Conservation (phyloP, 2,797 vertebrate genomes). For the Liasis olivaceus region DNA sequence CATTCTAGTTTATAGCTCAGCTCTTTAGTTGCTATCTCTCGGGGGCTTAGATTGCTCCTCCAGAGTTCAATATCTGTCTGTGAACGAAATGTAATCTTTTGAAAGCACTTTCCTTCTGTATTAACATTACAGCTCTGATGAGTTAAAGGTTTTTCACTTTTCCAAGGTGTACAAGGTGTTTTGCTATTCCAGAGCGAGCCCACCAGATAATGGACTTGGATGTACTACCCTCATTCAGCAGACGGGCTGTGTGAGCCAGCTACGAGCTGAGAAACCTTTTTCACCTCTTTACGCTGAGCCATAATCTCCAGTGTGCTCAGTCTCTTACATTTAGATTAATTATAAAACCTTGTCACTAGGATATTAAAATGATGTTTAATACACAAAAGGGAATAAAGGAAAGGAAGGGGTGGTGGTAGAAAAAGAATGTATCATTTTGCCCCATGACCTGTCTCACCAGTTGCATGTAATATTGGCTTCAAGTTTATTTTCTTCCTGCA, state of each 20-base stretch:
- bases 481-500: neutral
- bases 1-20: constrained; percentile 77
- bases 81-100: constrained; percentile 78
- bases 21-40: constrained; percentile 80
- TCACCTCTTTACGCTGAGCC: constrained; percentile 63
- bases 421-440: constrained; percentile 72
- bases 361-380: constrained; percentile 83
- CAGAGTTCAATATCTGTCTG: constrained; percentile 78
- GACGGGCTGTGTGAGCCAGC: neutral
- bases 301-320: constrained; percentile 66
- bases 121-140: constrained; percentile 72
- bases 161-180: constrained; percentile 38
- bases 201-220: constrained; percentile 8
- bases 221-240: neutral
- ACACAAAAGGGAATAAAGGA: constrained; percentile 77
- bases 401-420: neutral
- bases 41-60: constrained; percentile 79
- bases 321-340: constrained; percentile 78
- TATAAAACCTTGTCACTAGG: constrained; percentile 80
- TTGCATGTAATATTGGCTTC: constrained; percentile 61
- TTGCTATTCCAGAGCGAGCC: constrained; percentile 24
- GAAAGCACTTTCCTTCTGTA: constrained; percentile 72
- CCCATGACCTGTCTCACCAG: constrained; percentile 66
- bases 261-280: constrained; percentile 29
- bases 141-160: constrained; percentile 68